Conservation (phyloP, 2,888 invertebrate species). For the Acanthosepion pharaonis region DNA sequence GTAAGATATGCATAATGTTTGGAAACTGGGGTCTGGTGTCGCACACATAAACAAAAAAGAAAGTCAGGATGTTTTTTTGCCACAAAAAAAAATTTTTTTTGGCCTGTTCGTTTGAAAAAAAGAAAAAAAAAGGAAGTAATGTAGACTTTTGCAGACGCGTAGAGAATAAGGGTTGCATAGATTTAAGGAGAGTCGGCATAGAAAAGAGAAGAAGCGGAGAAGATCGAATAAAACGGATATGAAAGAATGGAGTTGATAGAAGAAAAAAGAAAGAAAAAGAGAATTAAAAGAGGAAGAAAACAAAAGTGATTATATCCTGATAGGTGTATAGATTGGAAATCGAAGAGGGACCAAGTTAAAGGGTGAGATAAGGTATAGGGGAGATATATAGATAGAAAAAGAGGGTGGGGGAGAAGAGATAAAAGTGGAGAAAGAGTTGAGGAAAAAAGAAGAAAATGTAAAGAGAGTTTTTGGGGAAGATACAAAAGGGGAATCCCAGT, state of each 20-base stretch:
- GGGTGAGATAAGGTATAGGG: too few relatives aligned
- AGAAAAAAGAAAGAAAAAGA: background rate
- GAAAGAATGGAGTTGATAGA: too few relatives aligned
- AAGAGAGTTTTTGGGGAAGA: background rate
- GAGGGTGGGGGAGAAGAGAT: background rate
- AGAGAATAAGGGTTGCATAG: background rate
- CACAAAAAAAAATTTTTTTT: too few relatives aligned
- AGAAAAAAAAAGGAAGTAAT: background rate
- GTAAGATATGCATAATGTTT: constrained; percentile 16
- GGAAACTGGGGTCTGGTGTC: constrained; percentile 33
- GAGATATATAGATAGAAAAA: too few relatives aligned
- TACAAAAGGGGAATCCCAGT: too few relatives aligned
- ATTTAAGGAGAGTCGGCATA: background rate
- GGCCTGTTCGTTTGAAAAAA: background rate
- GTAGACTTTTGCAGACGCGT: background rate
- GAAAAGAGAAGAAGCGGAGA: too few relatives aligned
- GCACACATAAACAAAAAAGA: too few relatives aligned
- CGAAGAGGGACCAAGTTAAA: too few relatives aligned
- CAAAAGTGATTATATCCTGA: too few relatives aligned
- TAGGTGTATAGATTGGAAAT: too few relatives aligned
- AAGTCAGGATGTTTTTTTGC: background rate
- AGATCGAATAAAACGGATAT: too few relatives aligned
- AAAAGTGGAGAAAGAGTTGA: background rate
- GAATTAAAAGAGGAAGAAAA: background rate
- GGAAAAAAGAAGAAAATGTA: background rate